Percentiles rank a stretch among this genome's conserved stretches.
These are phyloP conservation scores for Hemithea aestivaria DNA, from an alignment of 2,888 invertebrate species.

Conservation along the genomic window DNA sequence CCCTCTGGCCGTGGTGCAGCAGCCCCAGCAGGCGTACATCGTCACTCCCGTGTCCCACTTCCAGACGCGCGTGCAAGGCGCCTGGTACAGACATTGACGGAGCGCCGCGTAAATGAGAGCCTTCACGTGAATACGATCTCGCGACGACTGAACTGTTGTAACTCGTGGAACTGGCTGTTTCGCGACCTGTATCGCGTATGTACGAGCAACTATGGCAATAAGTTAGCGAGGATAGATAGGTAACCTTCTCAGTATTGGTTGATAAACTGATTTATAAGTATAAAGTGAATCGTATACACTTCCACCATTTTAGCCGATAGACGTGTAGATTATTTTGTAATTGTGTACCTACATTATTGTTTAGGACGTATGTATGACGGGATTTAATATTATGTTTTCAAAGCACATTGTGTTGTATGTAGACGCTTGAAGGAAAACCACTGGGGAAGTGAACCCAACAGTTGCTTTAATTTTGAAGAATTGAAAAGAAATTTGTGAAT, in stretches of 20 bases:
- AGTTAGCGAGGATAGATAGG: constrained; percentile 61
- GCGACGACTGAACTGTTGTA: constrained; percentile 42
- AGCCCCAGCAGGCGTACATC: constrained; percentile 82
- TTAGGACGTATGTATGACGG: constrained; percentile 21
- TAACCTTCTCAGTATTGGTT: constrained; percentile 72
- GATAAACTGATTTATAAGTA: constrained; percentile 65
- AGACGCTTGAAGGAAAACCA: constrained; percentile 8
- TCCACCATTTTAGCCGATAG: constrained; percentile 67
- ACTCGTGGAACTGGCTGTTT: constrained; percentile 30
- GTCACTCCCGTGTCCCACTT: constrained; percentile 83
- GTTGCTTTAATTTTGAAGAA: neutral
- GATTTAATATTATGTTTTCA: constrained; percentile 22
- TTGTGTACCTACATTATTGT: constrained; percentile 23
- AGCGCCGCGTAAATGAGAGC: constrained; percentile 5
- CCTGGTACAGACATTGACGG: constrained; percentile 77
- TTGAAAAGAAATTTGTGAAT: constrained; percentile 12
- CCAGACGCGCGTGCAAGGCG: constrained; percentile 81
- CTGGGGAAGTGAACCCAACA: constrained; percentile 1
- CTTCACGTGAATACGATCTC: constrained; percentile 48
- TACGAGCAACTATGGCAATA: constrained; percentile 65
- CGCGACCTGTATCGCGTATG: constrained; percentile 40
- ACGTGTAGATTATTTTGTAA: constrained; percentile 61
- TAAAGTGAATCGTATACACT: constrained; percentile 51
- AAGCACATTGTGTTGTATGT: constrained; percentile 18
- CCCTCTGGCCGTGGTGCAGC: constrained; percentile 81